Percentiles rank a stretch among this genome's conserved stretches.
Evolutionary conservation across 2,113 vertebrate genomes (phyloP).

Genomic region (Octodon degus): DNA sequence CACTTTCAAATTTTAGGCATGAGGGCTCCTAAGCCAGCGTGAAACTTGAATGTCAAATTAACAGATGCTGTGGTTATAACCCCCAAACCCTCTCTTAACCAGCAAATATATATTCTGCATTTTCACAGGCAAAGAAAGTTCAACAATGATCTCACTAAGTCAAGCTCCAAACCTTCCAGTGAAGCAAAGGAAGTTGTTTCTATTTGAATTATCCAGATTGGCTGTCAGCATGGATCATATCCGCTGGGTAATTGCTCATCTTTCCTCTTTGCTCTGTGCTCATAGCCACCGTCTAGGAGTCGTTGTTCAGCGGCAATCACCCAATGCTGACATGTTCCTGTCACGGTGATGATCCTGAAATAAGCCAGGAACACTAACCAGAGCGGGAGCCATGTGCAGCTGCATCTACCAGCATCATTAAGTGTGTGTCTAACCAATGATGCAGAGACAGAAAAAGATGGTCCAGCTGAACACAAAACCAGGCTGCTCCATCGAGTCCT

Average conservation of each 20-base stretch:
- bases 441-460: slow-evolving; percentile 62
- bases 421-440: slow-evolving; percentile 58
- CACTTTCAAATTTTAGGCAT: slow-evolving; percentile 68
- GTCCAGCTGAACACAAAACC: slow-evolving; percentile 74
- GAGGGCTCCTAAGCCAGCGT: slow-evolving; percentile 53
- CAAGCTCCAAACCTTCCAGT: slow-evolving; percentile 48
- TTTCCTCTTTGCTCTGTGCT: slow-evolving; percentile 46
- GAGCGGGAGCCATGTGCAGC: slow-evolving; percentile 76
- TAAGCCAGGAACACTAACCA: slow-evolving; percentile 81
- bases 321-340: slow-evolving; percentile 79
- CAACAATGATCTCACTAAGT: slow-evolving; percentile 67
- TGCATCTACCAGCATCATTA: slow-evolving; percentile 66
- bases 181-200: slow-evolving; percentile 72
- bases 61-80: slow-evolving; percentile 70
- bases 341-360: slow-evolving; percentile 74
- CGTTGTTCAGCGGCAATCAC: slow-evolving; percentile 73
- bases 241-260: slow-evolving; percentile 65
- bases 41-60: slow-evolving; percentile 68
- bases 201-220: slow-evolving; percentile 75
- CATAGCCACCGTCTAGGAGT: slow-evolving; percentile 6
- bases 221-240: slow-evolving; percentile 71
- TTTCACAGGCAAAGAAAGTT: slow-evolving; percentile 72
- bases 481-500: slow-evolving; percentile 44
- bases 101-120: slow-evolving; percentile 67
- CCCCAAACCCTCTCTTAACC: slow-evolving; percentile 50